A percentile compares a stretch with the other conserved stretches of the same genome.
These are phyloP conservation scores for Idris sp. DNA, from an alignment of 1,140 invertebrate species.

Conservation along the genomic window DNA sequence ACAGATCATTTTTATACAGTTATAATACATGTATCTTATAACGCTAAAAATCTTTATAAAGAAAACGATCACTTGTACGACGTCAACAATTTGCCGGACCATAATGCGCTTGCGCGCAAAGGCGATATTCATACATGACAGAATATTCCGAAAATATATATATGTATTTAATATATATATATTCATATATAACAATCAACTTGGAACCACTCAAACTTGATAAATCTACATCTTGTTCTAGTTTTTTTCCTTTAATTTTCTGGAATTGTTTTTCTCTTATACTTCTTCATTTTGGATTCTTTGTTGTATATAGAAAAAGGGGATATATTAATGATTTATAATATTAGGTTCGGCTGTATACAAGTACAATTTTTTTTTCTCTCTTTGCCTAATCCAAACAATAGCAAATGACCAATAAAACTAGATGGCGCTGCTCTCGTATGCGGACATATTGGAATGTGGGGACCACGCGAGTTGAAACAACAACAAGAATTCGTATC, in stretches of 20 bases:
- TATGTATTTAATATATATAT: constrained; percentile 50
- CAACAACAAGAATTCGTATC: too few relatives aligned
- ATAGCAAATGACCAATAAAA: too few relatives aligned
- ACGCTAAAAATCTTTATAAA: constrained; percentile 58
- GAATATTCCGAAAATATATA: constrained; percentile 58
- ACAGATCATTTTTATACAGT: constrained; percentile 63
- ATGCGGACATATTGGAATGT: constrained; percentile 73
- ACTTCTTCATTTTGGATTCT: too few relatives aligned
- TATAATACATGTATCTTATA: constrained; percentile 65
- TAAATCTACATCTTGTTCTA: constrained; percentile 46
- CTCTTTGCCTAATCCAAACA: too few relatives aligned
- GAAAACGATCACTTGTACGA: constrained; percentile 58
- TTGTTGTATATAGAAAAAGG: constrained; percentile 45
- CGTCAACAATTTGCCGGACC: constrained; percentile 45
- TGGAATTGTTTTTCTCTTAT: too few relatives aligned
- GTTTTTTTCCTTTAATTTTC: too few relatives aligned
- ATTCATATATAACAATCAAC: constrained; percentile 59
- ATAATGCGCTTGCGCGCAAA: constrained; percentile 8
- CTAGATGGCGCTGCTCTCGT: constrained; percentile 37
- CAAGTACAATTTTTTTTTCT: too few relatives aligned
- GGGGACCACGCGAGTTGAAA: constrained; percentile 67
- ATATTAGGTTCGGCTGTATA: too few relatives aligned
- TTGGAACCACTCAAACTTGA: constrained; percentile 54
- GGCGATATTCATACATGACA: constrained; percentile 53
- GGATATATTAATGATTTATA: too few relatives aligned